phyloP scores from a whole-genome alignment of 2,797 vertebrate genomes.

The Ficedula albicollis region DNA sequence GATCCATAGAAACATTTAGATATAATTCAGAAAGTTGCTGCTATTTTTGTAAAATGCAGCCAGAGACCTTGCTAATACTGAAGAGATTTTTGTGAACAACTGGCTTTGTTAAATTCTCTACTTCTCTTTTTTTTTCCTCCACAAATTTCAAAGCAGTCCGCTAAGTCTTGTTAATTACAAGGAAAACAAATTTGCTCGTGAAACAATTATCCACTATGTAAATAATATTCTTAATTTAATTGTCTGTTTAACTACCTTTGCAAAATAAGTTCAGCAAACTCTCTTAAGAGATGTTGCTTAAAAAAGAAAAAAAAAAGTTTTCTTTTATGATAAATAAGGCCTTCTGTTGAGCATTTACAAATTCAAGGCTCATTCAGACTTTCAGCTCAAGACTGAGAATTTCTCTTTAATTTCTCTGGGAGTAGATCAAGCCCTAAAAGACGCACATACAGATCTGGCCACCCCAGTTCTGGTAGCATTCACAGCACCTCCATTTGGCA shows the following conservation, averaged over 20 bases:
- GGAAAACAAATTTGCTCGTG: neutral
- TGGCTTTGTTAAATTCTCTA: neutral
- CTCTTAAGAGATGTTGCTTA: neutral
- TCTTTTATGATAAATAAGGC: neutral
- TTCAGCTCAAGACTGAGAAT: neutral
- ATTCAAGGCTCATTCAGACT: neutral
- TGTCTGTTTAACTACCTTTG: neutral
- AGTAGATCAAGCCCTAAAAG: neutral
- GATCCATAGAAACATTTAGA: neutral
- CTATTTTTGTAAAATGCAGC: neutral
- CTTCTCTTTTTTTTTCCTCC: neutral
- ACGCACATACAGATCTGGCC: rapidly evolving
- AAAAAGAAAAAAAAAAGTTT: neutral
- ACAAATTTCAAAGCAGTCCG: neutral
- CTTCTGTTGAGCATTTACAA: neutral
- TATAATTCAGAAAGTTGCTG: neutral
- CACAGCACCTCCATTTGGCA: rapidly evolving
- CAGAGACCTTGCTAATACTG: neutral
- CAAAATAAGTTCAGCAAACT: neutral
- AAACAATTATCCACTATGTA: neutral
- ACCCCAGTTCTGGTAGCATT: rapidly evolving
- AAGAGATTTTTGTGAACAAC: neutral
- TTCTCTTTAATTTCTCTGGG: neutral
- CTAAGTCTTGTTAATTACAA: neutral
- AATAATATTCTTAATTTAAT: neutral